Evolutionary conservation across 2,888 invertebrate genomes (phyloP).

Genomic region (Adelphocoris suturalis): DNA sequence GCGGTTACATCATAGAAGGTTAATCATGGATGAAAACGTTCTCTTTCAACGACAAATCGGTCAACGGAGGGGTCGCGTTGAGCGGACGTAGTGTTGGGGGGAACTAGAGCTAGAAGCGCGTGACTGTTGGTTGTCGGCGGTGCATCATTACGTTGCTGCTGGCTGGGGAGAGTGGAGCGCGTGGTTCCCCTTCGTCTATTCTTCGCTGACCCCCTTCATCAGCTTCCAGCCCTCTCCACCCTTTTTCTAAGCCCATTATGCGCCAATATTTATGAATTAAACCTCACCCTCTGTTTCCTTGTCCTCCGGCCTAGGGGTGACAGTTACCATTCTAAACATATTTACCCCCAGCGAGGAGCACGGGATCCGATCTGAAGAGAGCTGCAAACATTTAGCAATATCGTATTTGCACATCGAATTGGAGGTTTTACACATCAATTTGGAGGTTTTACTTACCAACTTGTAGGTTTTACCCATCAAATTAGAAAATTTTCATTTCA

Average conservation of each 20-base stretch:
- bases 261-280: conserved; percentile 29
- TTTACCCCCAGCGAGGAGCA: not conserved
- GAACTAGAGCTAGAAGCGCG: not conserved
- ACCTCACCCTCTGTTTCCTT: conserved; percentile 26
- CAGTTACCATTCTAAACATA: conserved; percentile 32
- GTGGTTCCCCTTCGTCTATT: conserved; percentile 8
- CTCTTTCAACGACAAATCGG: not conserved
- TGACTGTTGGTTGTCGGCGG: conserved; percentile 29
- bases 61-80: not conserved
- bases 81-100: not conserved
- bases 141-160: conserved; percentile 6
- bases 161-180: not conserved
- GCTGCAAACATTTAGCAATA: not conserved
- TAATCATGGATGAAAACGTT: not conserved
- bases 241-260: conserved; percentile 26
- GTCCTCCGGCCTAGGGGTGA: not conserved
- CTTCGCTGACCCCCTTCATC: conserved; percentile 38
- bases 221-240: conserved; percentile 23
- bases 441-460: no score
- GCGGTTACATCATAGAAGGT: not conserved
- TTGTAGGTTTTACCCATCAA: no score
- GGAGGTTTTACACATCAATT: no score
- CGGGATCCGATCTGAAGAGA: not conserved
- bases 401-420: no score
- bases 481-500: no score